A percentile compares a stretch with the other conserved stretches of the same genome.
Conservation (phyloP, 2,113 vertebrate species). For the Nothobranchius furzeri region DNA sequence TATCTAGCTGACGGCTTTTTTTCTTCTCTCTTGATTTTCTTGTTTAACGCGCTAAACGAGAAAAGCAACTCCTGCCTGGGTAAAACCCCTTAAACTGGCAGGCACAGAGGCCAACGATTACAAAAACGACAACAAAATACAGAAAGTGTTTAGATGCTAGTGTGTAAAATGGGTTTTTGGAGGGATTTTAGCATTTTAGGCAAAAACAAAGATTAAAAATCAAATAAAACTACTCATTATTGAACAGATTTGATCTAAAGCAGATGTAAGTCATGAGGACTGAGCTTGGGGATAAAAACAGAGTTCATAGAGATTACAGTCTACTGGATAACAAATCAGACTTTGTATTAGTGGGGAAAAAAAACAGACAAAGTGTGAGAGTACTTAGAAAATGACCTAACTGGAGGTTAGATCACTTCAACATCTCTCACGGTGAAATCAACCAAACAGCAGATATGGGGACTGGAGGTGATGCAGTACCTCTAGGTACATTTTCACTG, state of each 20-base stretch:
- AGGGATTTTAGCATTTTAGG: not conserved
- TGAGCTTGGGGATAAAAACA: constrained; percentile 43
- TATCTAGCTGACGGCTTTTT: constrained; percentile 65
- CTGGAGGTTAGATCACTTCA: constrained; percentile 8
- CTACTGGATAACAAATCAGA: constrained; percentile 39
- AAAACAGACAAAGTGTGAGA: constrained; percentile 46
- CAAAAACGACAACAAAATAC: constrained; percentile 2
- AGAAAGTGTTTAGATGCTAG: not conserved
- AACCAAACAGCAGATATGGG: constrained; percentile 22
- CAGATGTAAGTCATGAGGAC: constrained; percentile 51
- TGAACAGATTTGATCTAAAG: constrained; percentile 53
- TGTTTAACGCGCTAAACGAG: constrained; percentile 47
- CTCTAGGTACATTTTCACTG: too few relatives aligned
- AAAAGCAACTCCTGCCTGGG: constrained; percentile 38
- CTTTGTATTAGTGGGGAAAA: constrained; percentile 43
- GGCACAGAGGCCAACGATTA: constrained; percentile 13
- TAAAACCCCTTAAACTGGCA: constrained; percentile 24
- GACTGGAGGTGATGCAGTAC: constrained; percentile 8
- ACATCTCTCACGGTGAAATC: constrained; percentile 46
- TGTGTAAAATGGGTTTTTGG: not conserved
- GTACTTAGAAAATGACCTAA: too few relatives aligned
- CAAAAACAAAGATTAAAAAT: constrained; percentile 16
- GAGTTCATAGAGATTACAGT: constrained; percentile 36
- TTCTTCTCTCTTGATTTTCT: constrained; percentile 10
- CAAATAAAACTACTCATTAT: constrained; percentile 58